Percentiles rank a stretch among this genome's conserved stretches.
Evolutionary conservation across 2,113 vertebrate species (phyloP).

Genomic region (Eublepharis macularius): DNA sequence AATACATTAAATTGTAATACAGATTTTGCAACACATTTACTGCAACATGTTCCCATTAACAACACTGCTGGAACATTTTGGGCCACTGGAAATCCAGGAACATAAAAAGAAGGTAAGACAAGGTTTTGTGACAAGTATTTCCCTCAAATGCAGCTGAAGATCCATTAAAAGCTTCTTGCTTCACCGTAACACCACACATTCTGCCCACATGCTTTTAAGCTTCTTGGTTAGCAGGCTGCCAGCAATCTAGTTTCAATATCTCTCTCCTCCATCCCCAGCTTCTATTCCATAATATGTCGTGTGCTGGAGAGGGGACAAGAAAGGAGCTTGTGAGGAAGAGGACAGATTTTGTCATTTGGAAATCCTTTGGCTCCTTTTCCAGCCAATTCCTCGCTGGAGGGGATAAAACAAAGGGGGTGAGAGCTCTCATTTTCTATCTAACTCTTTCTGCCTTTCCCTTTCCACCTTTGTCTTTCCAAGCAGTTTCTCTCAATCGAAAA

Average conservation of each 20-base stretch:
- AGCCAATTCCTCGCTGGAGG: neutral
- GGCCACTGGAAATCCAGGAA: neutral
- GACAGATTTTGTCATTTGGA: neutral
- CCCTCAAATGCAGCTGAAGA: neutral
- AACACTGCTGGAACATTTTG: too few species aligned
- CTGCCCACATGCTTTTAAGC: neutral
- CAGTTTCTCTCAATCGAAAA: neutral
- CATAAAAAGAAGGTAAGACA: neutral
- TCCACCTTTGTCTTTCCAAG: neutral
- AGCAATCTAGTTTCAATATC: neutral
- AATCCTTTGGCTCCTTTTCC: neutral
- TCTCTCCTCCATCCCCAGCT: neutral
- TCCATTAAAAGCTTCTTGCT: conserved; percentile 39
- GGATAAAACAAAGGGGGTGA: neutral
- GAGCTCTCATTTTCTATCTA: neutral
- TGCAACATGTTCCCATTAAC: too few species aligned
- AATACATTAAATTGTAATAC: too few species aligned
- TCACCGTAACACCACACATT: conserved; percentile 47
- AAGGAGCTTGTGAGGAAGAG: conserved; percentile 10
- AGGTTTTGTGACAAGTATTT: neutral
- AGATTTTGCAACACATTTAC: too few species aligned
- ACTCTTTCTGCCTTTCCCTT: neutral
- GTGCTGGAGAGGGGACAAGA: neutral
- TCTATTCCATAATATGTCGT: neutral
- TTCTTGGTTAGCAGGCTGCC: neutral